Evolutionary conservation across 1,140 invertebrate species (phyloP).

Genomic region (Drosophila watanabei): DNA sequence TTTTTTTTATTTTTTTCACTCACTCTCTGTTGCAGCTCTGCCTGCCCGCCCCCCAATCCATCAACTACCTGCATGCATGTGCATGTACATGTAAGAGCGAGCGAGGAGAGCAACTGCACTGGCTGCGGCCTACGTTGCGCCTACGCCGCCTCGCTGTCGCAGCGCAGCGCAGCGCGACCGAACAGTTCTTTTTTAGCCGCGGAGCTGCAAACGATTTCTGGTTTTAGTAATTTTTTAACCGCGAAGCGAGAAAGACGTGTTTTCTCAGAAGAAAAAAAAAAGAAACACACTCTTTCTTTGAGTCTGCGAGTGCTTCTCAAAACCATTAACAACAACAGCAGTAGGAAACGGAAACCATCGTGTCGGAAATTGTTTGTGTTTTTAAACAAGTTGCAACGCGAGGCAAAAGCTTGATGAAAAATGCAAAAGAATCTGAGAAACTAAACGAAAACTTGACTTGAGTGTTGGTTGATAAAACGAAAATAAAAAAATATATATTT

Average conservation of each 20-base stretch:
- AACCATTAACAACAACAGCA: too few relatives aligned
- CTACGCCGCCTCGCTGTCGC: slow-evolving; percentile 36
- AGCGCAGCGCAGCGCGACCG: too few relatives aligned
- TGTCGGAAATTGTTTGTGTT: slow-evolving; percentile 63
- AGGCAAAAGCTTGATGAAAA: slow-evolving; percentile 65
- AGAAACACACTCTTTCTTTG: slow-evolving; percentile 54
- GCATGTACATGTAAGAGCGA: slow-evolving; percentile 43
- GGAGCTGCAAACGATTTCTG: too few relatives aligned
- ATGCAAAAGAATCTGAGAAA: slow-evolving; percentile 69
- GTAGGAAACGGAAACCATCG: slow-evolving; percentile 14
- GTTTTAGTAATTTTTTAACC: too few relatives aligned
- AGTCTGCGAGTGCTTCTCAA: too few relatives aligned
- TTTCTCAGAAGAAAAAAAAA: too few relatives aligned
- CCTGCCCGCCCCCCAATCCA: slow-evolving; percentile 16
- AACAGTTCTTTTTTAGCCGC: too few relatives aligned
- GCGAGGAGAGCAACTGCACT: slow-evolving; percentile 44
- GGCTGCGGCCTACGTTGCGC: slow-evolving; percentile 50
- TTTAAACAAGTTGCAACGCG: slow-evolving; percentile 70
- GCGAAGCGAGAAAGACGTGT: slow-evolving; percentile 85
- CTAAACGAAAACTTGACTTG: slow-evolving; percentile 45
- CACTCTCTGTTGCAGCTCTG: slow-evolving; percentile 23
- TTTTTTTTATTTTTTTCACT: slow-evolving; percentile 24
- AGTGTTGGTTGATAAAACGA: slow-evolving; percentile 40
- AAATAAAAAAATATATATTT: slow-evolving; percentile 9
- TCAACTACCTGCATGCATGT: slow-evolving; percentile 64